Evolutionary conservation across 2,797 vertebrate genomes (phyloP).

Genomic region (Cuniculus paca): DNA sequence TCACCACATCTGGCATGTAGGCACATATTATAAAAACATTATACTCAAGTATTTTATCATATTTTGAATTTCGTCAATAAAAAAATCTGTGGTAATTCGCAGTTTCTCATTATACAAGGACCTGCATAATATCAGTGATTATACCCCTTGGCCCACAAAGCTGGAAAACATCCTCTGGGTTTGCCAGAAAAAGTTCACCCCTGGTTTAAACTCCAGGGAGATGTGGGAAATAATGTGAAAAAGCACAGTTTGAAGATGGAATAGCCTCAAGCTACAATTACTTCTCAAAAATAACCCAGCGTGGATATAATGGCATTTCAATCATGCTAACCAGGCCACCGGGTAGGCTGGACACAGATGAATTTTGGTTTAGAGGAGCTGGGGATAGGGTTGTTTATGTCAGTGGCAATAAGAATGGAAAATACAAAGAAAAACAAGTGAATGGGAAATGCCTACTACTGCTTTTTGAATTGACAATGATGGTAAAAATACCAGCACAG

Average conservation of each 20-base stretch:
- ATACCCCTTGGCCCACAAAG: background rate
- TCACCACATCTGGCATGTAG: background rate
- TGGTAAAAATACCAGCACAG: background rate
- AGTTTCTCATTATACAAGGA: conserved; percentile 21
- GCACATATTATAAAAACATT: background rate
- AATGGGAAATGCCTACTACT: background rate
- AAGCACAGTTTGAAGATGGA: conserved; percentile 29
- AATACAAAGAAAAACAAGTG: conserved; percentile 10
- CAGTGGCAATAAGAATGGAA: conserved; percentile 26
- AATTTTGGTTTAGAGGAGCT: conserved; percentile 55
- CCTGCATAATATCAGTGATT: background rate
- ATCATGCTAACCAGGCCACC: conserved; percentile 72
- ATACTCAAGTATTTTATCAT: background rate
- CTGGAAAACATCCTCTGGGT: background rate
- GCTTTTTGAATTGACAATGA: conserved; percentile 57
- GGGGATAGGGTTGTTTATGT: background rate
- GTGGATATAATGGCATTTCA: conserved; percentile 67
- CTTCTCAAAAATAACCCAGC: conserved; percentile 65
- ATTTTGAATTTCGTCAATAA: conserved; percentile 56
- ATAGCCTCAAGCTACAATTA: conserved; percentile 67
- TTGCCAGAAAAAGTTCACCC: conserved; percentile 49
- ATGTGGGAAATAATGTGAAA: conserved; percentile 31
- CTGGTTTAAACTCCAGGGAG: conserved; percentile 53
- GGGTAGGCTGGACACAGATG: conserved; percentile 34
- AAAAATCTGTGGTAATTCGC: background rate